Evolutionary conservation across 2,888 invertebrate species (phyloP).

Genomic region (Strigamia crassipes): DNA sequence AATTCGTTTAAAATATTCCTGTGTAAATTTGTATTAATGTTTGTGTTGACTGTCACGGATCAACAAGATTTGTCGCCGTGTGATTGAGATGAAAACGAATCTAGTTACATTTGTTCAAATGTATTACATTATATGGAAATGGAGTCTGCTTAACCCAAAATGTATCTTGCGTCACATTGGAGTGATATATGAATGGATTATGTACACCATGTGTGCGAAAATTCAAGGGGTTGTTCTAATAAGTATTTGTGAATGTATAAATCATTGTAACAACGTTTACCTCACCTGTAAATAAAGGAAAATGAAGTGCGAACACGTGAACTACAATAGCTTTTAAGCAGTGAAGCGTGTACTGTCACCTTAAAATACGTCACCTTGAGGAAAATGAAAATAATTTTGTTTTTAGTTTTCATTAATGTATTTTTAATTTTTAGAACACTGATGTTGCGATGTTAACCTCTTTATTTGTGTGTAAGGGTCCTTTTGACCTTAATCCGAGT

Average conservation of each 20-base stretch:
- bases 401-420: no score
- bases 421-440: neutral
- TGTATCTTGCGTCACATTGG: conserved; percentile 18
- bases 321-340: neutral
- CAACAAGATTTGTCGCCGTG: neutral
- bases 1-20: neutral
- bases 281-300: neutral
- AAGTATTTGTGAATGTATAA: conserved; percentile 7
- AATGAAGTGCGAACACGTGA: neutral
- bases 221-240: neutral
- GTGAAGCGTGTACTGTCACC: no score
- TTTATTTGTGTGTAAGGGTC: neutral
- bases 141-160: neutral
- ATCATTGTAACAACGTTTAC: neutral
- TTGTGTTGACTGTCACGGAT: neutral
- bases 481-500: neutral
- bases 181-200: conserved; percentile 20
- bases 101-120: conserved; percentile 15
- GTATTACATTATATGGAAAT: neutral
- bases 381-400: no score
- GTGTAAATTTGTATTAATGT: neutral
- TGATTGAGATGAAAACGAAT: conserved; percentile 23
- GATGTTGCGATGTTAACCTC: neutral
- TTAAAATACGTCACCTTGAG: no score
- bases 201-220: neutral